Base-by-base conservation (phyloP, 2,888 invertebrate species). In the Dryocosmus kuriphilus region DNA sequence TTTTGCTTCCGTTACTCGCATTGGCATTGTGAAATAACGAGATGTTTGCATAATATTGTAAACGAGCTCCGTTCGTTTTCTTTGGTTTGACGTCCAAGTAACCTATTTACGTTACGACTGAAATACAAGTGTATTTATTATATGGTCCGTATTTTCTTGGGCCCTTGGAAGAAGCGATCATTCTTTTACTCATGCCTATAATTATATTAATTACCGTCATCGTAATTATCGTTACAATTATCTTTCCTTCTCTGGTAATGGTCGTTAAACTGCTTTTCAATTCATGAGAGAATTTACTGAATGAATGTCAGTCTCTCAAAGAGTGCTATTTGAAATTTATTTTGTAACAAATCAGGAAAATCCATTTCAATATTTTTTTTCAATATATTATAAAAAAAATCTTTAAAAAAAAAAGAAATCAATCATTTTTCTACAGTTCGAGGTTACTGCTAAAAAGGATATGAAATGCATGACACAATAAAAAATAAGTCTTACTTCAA, bases 121-220 rank as follows among this genome's bases (percentile, higher is more conserved):
- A 67, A 67, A 67, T 67, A 67, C n/a, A n/a, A n/a, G n/a, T n/a
- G n/a, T 67, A 41, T 67, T 41, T 67, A 41, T 22, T 67, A 67
- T 67, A 67, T 27, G 65, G 65, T 35, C 41, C 41, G 41, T 67
- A 67, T 67, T 67, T 67, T 41, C 65, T 67, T 24, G 27, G 24
- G 65, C 65, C 65, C 65, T 67, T 67, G 65, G 41, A 46, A 67
- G 65, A 67, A 22, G 24, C 65, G 19, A 41, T 67, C 16, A 67
- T 67, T 67, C 65, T 67, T 67, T 67, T 27, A 67, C 38, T 46
- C 65, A 46, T 67, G 65, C 65, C 65, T 41, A 46, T 41, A 67
- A 67, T 67, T 67, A 67, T 16, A 67, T 67, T 67, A 67, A 67
- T 67, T 67, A 67, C 65, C 41, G 41, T 41, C 65, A 67, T 67